A percentile compares a stretch with the other conserved stretches of the same genome.
These are phyloP conservation scores for Melanotaenia boesemani DNA, from an alignment of 2,797 vertebrate genomes.

Conservation along the genomic window DNA sequence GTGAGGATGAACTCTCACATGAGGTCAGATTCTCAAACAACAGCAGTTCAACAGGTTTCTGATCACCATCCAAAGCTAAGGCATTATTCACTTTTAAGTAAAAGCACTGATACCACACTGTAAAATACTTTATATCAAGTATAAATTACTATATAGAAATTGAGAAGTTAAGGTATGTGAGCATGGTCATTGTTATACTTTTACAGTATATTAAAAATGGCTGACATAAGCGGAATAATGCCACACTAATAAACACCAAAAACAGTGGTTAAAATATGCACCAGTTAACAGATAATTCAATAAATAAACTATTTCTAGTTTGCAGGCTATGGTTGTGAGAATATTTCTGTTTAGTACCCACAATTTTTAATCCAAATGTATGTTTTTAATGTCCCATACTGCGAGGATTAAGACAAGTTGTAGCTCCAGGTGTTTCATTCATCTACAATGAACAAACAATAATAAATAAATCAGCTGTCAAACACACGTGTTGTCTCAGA, in stretches of 20 bases:
- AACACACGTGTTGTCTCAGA: background rate
- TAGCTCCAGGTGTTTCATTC: no score
- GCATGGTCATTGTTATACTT: background rate
- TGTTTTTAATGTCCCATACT: no score
- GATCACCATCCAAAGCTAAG: constrained; percentile 16
- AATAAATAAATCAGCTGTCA: background rate
- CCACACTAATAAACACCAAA: background rate
- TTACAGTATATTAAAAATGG: background rate
- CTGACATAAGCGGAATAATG: background rate
- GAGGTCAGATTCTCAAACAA: constrained; percentile 50
- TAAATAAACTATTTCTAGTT: background rate
- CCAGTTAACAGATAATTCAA: no score
- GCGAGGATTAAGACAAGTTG: no score
- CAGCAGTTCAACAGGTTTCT: constrained; percentile 28
- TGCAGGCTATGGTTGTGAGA: no score
- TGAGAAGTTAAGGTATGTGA: background rate
- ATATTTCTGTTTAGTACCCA: no score
- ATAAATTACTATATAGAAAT: background rate
- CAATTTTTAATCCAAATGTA: no score
- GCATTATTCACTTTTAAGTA: background rate
- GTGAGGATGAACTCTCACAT: constrained; percentile 61
- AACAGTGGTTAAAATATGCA: background rate
- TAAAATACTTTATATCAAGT: background rate
- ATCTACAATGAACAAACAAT: background rate
- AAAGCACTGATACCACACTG: background rate